A percentile compares a stretch with the other conserved stretches of the same genome.
These are phyloP conservation scores for Perca flavescens DNA, from an alignment of 2,113 vertebrate genomes.

Conservation along the genomic window DNA sequence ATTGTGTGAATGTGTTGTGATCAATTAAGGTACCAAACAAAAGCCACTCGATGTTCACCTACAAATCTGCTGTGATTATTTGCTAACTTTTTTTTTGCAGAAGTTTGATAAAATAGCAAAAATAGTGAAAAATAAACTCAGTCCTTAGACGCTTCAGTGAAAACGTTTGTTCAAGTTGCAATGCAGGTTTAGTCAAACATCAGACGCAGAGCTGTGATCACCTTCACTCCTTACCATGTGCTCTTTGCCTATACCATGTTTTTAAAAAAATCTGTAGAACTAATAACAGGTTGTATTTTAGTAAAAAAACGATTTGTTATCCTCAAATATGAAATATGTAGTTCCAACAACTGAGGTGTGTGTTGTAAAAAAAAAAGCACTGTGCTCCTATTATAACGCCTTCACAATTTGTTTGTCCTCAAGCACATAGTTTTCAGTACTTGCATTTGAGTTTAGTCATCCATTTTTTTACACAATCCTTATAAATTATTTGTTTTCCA, in stretches of 20 bases:
- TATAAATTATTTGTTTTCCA: conserved; percentile 65
- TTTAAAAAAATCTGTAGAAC: conserved; percentile 9
- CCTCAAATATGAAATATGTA: conserved; percentile 7
- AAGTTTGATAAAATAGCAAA: background rate
- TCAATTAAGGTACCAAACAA: conserved; percentile 31
- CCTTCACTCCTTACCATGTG: conserved; percentile 37
- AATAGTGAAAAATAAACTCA: background rate
- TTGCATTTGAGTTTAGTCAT: conserved; percentile 30
- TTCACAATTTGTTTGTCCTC: conserved; percentile 34
- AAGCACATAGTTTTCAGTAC: conserved; percentile 56
- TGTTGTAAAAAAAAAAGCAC: conserved; percentile 31
- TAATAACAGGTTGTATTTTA: conserved; percentile 42
- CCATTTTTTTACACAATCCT: conserved; percentile 69
- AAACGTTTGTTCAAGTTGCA: conserved; percentile 2
- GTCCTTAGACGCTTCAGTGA: background rate
- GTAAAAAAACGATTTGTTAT: background rate
- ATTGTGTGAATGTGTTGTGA: conserved; percentile 14
- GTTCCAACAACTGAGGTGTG: conserved; percentile 29
- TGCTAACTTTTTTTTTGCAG: conserved; percentile 14
- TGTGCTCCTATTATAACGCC: conserved; percentile 44
- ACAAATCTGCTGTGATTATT: conserved; percentile 23
- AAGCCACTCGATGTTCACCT: conserved; percentile 14
- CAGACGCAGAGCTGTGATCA: conserved; percentile 28
- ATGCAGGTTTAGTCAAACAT: background rate
- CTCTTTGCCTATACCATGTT: conserved; percentile 30